Percentiles rank a stretch among this genome's conserved stretches.
phyloP scores from a whole-genome alignment of 2,888 invertebrate genomes.

The Drosophila quasianomalipes region DNA sequence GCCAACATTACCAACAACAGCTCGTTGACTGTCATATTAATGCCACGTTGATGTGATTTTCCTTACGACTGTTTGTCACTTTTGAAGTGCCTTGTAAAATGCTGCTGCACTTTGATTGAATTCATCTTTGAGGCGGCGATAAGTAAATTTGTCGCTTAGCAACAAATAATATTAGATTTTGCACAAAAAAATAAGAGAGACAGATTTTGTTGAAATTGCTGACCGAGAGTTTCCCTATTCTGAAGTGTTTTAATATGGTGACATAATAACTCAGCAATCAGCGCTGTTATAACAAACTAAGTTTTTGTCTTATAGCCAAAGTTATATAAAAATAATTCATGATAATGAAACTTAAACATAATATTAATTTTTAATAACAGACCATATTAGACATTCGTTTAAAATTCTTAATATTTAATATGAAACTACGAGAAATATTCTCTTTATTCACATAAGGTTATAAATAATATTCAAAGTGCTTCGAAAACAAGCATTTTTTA shows the following conservation, averaged over 20 bases:
- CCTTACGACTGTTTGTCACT: slow-evolving; percentile 45
- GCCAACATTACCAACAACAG: slow-evolving; percentile 18
- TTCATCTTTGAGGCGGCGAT: slow-evolving; percentile 36
- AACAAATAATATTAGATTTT: slow-evolving; percentile 42
- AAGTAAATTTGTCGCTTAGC: slow-evolving; percentile 52
- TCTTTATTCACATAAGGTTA: not conserved
- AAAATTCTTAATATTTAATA: not conserved
- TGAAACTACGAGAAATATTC: not conserved
- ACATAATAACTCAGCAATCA: not conserved
- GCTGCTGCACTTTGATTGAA: slow-evolving; percentile 44
- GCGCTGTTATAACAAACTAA: not conserved
- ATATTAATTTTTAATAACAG: not conserved
- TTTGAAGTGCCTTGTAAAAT: slow-evolving; percentile 24
- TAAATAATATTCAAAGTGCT: not conserved
- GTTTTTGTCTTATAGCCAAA: not conserved
- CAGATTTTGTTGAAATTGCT: not conserved
- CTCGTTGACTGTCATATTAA: slow-evolving; percentile 56
- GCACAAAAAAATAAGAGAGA: not conserved
- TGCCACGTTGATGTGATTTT: slow-evolving; percentile 38
- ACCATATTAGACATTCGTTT: not conserved
- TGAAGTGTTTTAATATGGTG: not conserved
- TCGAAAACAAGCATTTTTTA: not conserved
- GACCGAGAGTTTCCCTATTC: not conserved
- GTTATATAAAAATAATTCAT: not conserved
- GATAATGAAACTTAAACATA: not conserved